These are phyloP conservation scores for Penaeus indicus DNA, from an alignment of 1,140 invertebrate species.

Conservation along the genomic window DNA sequence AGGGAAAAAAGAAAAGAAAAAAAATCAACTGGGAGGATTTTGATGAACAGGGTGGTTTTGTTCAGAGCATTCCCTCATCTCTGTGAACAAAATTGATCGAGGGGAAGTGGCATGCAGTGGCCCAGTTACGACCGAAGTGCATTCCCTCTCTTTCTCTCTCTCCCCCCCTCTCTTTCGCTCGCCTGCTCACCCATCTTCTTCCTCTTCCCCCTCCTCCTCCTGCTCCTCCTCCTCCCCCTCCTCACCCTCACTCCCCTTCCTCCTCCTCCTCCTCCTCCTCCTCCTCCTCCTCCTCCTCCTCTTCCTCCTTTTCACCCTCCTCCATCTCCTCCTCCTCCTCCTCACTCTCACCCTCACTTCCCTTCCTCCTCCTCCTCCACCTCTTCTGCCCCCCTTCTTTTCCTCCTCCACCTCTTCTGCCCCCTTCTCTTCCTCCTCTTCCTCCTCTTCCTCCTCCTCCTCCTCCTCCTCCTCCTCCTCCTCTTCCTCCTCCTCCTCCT, in stretches of 20 bases:
- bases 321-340: too few species aligned
- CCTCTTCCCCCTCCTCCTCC: background rate
- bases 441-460: background rate
- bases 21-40: background rate
- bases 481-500: too few species aligned
- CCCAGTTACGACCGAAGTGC: constrained; percentile 7
- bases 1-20: constrained; percentile 6
- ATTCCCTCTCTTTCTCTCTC: constrained; percentile 18
- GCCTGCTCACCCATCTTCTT: background rate
- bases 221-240: too few species aligned
- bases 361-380: background rate
- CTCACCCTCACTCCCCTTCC: background rate
- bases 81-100: constrained; percentile 31
- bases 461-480: too few species aligned
- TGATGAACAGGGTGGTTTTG: constrained; percentile 38
- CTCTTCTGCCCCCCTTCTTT: background rate
- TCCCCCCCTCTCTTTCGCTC: background rate
- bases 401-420: background rate
- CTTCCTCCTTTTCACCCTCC: too few species aligned
- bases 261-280: background rate
- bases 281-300: too few species aligned
- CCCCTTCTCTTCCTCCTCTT: background rate
- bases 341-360: background rate
- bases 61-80: background rate
- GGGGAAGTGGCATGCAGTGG: background rate